Percentiles rank a stretch among this genome's conserved stretches.
phyloP scores from a whole-genome alignment of 2,797 vertebrate genomes.

The Thalassophryne amazonica region DNA sequence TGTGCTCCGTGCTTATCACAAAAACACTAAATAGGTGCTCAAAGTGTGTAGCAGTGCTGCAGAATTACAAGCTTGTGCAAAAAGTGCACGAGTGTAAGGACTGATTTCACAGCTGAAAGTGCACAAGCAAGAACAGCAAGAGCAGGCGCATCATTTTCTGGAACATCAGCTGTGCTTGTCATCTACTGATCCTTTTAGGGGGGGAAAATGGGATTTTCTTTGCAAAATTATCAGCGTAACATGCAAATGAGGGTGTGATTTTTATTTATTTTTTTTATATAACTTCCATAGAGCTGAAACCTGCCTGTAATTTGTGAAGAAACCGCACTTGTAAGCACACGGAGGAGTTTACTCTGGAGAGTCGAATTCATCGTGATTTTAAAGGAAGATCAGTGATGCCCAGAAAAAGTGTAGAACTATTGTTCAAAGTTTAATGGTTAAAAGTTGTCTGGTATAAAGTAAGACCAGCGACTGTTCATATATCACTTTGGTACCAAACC shows the following conservation, averaged over 20 bases:
- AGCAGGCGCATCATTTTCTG: no score
- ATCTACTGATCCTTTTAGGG: background rate
- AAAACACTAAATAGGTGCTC: no score
- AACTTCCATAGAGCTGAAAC: no score
- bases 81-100: no score
- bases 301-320: no score
- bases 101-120: background rate
- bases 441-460: slow-evolving; percentile 37
- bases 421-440: slow-evolving; percentile 31
- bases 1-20: no score
- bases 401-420: slow-evolving; percentile 13
- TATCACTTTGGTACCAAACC: slow-evolving; percentile 38
- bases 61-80: no score
- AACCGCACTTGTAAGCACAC: no score
- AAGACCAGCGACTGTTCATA: slow-evolving; percentile 33
- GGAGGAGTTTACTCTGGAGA: no score
- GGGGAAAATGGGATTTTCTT: background rate
- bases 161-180: background rate
- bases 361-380: no score
- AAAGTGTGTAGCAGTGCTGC: no score
- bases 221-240: background rate
- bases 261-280: background rate
- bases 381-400: no score
- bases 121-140: background rate
- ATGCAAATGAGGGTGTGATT: background rate